phyloP scores from a whole-genome alignment of 2,888 invertebrate genomes.

The Meteorus colon region DNA sequence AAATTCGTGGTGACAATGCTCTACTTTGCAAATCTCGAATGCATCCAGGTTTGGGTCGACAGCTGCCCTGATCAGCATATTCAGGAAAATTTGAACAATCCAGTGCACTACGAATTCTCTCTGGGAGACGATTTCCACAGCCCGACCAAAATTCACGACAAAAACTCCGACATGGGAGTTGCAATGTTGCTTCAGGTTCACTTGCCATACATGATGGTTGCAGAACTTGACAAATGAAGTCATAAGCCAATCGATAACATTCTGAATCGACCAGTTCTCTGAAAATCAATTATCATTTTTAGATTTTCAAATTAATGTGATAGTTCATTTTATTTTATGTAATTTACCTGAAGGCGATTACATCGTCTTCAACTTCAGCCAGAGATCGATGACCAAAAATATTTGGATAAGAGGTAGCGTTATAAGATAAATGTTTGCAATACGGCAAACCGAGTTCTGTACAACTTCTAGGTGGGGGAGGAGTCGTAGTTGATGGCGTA shows the following conservation, averaged over 20 bases:
- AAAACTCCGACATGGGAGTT: constrained; percentile 87
- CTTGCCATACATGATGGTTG: constrained; percentile 83
- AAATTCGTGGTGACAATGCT: constrained; percentile 85
- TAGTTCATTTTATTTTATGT: background rate
- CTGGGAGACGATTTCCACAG: constrained; percentile 85
- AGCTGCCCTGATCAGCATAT: constrained; percentile 83
- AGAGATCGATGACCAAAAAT: constrained; percentile 80
- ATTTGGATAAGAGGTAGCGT: constrained; percentile 89
- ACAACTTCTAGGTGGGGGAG: constrained; percentile 80
- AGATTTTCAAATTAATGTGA: constrained; percentile 7
- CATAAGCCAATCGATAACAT: constrained; percentile 90
- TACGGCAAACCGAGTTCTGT: constrained; percentile 80
- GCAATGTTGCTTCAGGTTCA: constrained; percentile 75
- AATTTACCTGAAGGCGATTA: constrained; percentile 81
- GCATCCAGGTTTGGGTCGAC: constrained; percentile 87
- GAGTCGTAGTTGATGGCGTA: constrained; percentile 74
- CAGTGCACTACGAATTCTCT: constrained; percentile 81
- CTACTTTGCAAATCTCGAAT: constrained; percentile 82
- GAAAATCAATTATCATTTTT: constrained; percentile 27
- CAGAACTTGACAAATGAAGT: constrained; percentile 90
- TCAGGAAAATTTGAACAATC: constrained; percentile 89
- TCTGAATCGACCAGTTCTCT: constrained; percentile 91
- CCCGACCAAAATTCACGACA: constrained; percentile 89
- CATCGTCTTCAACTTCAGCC: constrained; percentile 82
- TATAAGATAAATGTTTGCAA: constrained; percentile 84